A percentile compares a stretch with the other conserved stretches of the same genome.
Evolutionary conservation across 2,797 vertebrate genomes (phyloP).

Genomic region (Varecia variegata): DNA sequence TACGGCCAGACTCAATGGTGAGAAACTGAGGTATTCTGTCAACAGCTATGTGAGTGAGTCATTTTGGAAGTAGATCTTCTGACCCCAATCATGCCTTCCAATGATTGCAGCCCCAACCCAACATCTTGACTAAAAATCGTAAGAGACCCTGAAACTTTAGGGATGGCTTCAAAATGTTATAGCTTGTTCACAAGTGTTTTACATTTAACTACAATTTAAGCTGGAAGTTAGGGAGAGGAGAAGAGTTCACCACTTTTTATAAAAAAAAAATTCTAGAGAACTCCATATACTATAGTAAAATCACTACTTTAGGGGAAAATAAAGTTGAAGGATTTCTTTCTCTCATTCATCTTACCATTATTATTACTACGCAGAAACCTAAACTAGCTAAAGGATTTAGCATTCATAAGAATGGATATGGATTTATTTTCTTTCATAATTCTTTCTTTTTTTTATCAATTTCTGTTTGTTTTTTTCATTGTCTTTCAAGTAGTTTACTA

Average conservation of each 20-base stretch:
- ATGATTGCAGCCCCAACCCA: background rate
- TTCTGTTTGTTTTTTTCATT: background rate
- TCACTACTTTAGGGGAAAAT: background rate
- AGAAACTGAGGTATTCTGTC: background rate
- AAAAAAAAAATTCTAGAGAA: background rate
- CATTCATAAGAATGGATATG: background rate
- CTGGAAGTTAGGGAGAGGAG: background rate
- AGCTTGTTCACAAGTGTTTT: background rate
- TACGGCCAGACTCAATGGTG: background rate
- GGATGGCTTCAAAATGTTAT: background rate
- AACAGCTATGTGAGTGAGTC: background rate
- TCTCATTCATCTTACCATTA: background rate
- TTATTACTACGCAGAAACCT: background rate
- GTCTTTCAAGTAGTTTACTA: background rate
- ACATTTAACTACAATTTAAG: background rate
- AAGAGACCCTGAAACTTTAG: background rate
- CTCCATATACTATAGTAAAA: background rate
- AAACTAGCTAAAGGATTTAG: background rate
- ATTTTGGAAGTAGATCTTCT: background rate
- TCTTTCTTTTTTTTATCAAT: background rate
- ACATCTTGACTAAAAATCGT: background rate
- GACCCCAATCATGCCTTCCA: background rate
- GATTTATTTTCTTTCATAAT: background rate
- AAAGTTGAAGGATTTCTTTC: background rate
- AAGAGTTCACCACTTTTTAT: background rate